Percentiles rank a stretch among this genome's conserved stretches.
Evolutionary conservation across 2,888 invertebrate genomes (phyloP).

Genomic region (Emmelina monodactyla): DNA sequence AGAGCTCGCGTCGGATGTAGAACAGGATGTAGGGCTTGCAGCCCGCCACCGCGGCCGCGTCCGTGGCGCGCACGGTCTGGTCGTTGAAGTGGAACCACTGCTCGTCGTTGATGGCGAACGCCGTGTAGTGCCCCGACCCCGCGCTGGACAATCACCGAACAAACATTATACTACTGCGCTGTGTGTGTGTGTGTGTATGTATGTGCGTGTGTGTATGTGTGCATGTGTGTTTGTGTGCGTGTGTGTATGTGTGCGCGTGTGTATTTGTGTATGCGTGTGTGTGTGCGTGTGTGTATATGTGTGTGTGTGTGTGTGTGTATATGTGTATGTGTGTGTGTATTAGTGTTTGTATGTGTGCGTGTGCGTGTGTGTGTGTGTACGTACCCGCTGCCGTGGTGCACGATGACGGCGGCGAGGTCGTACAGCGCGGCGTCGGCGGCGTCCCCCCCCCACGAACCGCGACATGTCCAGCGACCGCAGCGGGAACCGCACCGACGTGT

Average conservation of each 20-base stretch:
- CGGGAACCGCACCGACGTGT: constrained; percentile 80
- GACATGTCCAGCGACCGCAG: constrained; percentile 80
- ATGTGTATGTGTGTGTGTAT: not conserved
- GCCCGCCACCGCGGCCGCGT: constrained; percentile 71
- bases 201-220: constrained; percentile 26
- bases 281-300: constrained; percentile 16
- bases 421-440: constrained; percentile 71
- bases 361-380: constrained; percentile 9
- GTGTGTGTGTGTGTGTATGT: not conserved
- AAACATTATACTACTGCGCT: no score
- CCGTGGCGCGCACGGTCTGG: constrained; percentile 77
- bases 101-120: constrained; percentile 80
- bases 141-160: no score
- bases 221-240: not conserved
- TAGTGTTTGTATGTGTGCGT: not conserved
- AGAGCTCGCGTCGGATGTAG: constrained; percentile 74
- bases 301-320: not conserved
- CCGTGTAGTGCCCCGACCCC: constrained; percentile 86
- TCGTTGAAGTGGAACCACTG: constrained; percentile 90
- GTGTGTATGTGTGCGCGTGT: constrained; percentile 63
- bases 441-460: constrained; percentile 73
- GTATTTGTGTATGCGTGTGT: not conserved
- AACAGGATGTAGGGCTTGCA: constrained; percentile 88
- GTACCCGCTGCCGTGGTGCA: constrained; percentile 83
- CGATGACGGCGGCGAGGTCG: constrained; percentile 82